phyloP scores from a whole-genome alignment of 2,113 vertebrate species.

The Regulus satrapa region DNA sequence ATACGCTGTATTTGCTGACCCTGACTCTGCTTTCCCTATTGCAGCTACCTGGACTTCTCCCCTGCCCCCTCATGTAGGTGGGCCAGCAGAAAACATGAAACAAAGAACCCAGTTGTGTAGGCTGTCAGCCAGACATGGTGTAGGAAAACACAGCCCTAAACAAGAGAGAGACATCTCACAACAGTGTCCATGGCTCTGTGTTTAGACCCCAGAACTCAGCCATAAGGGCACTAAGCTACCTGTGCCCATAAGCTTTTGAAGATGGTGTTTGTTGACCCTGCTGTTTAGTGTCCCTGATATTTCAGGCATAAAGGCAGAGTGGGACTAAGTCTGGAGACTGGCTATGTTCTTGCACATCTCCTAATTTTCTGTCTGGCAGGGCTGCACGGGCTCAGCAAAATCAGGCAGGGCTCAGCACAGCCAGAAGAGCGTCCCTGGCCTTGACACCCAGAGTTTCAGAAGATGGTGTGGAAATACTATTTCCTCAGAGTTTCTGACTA shows the following conservation, averaged over 20 bases:
- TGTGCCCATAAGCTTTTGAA: not conserved
- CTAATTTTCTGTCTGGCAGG: not conserved
- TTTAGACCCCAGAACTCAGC: not conserved
- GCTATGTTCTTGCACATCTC: not conserved
- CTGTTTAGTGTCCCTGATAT: not conserved
- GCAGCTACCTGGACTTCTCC: not conserved
- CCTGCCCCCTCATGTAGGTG: not conserved
- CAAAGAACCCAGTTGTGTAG: not conserved
- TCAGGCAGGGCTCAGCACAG: not conserved
- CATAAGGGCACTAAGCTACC: fast-evolving
- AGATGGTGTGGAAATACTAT: not conserved
- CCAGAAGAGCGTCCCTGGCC: not conserved
- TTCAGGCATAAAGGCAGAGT: not conserved
- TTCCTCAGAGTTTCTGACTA: not conserved
- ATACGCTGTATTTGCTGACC: not conserved
- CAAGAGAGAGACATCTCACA: not conserved
- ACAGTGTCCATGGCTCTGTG: not conserved
- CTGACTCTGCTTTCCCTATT: not conserved
- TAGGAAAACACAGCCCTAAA: not conserved
- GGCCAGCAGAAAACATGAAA: not conserved
- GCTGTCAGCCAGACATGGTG: not conserved
- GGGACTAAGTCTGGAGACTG: not conserved
- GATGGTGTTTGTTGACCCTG: not conserved
- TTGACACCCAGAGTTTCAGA: not conserved
- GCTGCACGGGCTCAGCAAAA: not conserved